phyloP scores from a whole-genome alignment of 2,888 invertebrate genomes.

The Amblyteles armatorius region DNA sequence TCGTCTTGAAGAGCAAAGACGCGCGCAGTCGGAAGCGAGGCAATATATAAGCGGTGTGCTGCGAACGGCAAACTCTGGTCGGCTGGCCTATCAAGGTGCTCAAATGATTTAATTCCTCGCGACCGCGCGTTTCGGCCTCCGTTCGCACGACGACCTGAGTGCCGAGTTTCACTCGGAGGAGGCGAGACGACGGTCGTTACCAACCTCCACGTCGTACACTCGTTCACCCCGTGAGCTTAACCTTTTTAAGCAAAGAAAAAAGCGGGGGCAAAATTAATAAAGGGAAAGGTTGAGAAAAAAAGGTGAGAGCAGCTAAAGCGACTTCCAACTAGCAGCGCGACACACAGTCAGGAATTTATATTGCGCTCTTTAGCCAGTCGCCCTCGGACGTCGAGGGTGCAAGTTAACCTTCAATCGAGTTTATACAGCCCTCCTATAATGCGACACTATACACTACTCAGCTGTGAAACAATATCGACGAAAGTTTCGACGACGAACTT shows the following conservation, averaged over 20 bases:
- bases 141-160: conserved; percentile 29
- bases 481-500: background rate
- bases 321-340: conserved; percentile 3
- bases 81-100: conserved; percentile 33
- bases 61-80: conserved; percentile 4
- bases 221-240: background rate
- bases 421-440: conserved; percentile 2
- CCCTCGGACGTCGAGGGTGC: background rate
- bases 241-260: conserved; percentile 19
- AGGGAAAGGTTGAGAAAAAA: conserved; percentile 1
- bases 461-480: background rate
- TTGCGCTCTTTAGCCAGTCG: background rate
- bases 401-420: conserved; percentile 21
- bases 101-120: conserved; percentile 67
- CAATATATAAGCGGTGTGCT: conserved; percentile 22
- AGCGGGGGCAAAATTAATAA: background rate
- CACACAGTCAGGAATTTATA: conserved; percentile 13
- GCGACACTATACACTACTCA: background rate
- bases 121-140: conserved; percentile 56
- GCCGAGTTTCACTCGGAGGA: background rate
- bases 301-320: conserved; percentile 22
- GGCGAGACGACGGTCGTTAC: background rate
- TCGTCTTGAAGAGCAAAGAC: background rate
- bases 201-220: no score
- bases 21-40: conserved; percentile 7